Percentiles rank a stretch among this genome's conserved stretches.
phyloP scores from a whole-genome alignment of 1,140 invertebrate genomes.

The Sycophila sp. region DNA sequence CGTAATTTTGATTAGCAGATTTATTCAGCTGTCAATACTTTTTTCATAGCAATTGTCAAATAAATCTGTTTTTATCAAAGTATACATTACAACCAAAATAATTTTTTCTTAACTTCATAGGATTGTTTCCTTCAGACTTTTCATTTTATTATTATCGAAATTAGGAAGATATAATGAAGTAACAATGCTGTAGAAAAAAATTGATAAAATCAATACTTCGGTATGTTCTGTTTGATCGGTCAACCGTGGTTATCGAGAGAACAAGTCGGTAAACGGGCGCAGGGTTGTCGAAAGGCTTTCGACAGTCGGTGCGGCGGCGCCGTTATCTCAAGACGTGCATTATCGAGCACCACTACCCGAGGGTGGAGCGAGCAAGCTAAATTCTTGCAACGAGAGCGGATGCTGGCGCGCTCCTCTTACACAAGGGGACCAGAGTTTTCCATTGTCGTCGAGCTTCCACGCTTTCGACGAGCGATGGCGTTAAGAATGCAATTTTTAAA shows the following conservation, averaged over 20 bases:
- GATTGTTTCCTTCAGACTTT: too few relatives aligned
- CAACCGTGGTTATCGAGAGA: not conserved
- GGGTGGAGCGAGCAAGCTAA: too few relatives aligned
- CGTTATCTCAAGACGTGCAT: conserved; percentile 22
- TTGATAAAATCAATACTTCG: not conserved
- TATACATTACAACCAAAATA: too few relatives aligned
- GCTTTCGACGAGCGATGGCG: conserved; percentile 40
- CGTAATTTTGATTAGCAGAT: too few relatives aligned
- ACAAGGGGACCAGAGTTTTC: not conserved
- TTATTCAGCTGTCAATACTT: too few relatives aligned
- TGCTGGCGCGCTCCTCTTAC: not conserved
- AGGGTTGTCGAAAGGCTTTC: not conserved
- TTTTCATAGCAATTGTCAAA: too few relatives aligned
- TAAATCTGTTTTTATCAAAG: too few relatives aligned
- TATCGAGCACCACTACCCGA: conserved; percentile 29
- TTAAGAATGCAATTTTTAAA: conserved; percentile 21
- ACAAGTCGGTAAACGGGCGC: not conserved
- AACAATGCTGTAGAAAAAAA: not conserved
- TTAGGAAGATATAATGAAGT: not conserved
- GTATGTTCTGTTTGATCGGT: not conserved
- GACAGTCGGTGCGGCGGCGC: conserved; percentile 6
- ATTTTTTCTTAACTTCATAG: too few relatives aligned
- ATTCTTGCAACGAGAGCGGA: not conserved
- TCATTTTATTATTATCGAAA: too few relatives aligned
- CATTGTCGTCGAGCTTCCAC: conserved; percentile 27